Evolutionary conservation across 2,888 invertebrate species (phyloP).

Genomic region (Crossocerus cetratus): DNA sequence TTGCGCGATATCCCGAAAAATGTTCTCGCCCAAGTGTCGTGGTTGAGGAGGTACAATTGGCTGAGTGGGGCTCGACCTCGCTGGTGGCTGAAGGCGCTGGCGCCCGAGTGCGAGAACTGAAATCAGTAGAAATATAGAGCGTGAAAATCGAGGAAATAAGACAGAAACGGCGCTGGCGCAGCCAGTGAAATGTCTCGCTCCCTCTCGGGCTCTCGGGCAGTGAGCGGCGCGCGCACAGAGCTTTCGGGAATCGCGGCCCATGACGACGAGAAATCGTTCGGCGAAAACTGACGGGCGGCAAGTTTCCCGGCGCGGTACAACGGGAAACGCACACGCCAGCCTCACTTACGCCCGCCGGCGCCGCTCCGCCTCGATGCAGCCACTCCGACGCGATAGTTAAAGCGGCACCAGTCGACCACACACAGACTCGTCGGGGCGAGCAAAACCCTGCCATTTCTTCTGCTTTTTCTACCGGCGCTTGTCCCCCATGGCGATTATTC

Average conservation of each 20-base stretch:
- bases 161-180: slow-evolving; percentile 39
- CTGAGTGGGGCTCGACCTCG: too few species aligned
- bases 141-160: slow-evolving; percentile 40
- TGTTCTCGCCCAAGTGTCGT: background rate
- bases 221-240: slow-evolving; percentile 27
- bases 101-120: background rate
- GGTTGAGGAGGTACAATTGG: too few species aligned
- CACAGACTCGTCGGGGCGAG: too few species aligned
- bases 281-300: slow-evolving; percentile 38
- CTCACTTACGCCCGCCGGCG: background rate
- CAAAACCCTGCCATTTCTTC: too few species aligned
- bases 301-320: slow-evolving; percentile 15
- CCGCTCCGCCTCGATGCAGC: too few species aligned
- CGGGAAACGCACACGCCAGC: slow-evolving; percentile 1
- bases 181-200: slow-evolving; percentile 30
- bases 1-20: background rate
- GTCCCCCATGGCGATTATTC: too few species aligned
- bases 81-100: background rate
- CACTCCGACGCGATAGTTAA: too few species aligned
- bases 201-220: too few species aligned
- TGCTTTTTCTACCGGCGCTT: too few species aligned
- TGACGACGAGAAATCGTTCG: slow-evolving; percentile 43
- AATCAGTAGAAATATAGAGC: slow-evolving; percentile 36
- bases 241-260: slow-evolving; percentile 41
- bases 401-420: too few species aligned